phyloP scores from a whole-genome alignment of 2,888 invertebrate genomes.

The Eristalis pertinax region DNA sequence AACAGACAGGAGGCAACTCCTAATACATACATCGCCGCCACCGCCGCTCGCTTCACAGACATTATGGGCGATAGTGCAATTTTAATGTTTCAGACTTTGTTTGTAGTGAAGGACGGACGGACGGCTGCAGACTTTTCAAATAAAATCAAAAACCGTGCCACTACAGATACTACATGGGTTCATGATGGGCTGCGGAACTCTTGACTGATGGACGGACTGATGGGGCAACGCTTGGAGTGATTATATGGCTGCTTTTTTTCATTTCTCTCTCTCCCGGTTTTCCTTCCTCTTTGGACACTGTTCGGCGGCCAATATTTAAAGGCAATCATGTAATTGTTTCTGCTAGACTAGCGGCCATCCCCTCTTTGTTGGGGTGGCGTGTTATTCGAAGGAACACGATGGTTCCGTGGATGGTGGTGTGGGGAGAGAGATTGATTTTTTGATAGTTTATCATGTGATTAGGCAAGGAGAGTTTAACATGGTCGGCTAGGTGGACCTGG shows the following conservation, averaged over 20 bases:
- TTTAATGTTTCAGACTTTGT: conserved; percentile 41
- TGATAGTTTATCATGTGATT: too few relatives aligned
- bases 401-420: too few relatives aligned
- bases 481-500: too few relatives aligned
- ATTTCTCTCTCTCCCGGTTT: neutral
- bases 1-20: neutral
- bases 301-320: neutral
- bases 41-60: neutral
- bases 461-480: too few relatives aligned
- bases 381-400: too few relatives aligned
- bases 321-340: conserved; percentile 6
- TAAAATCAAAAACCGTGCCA: conserved; percentile 14
- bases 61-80: conserved; percentile 19
- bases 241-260: neutral
- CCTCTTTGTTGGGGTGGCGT: too few relatives aligned
- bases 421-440: too few relatives aligned
- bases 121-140: conserved; percentile 38
- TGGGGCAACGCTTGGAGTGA: neutral
- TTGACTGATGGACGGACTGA: neutral
- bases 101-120: conserved; percentile 29
- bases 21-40: neutral
- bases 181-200: neutral
- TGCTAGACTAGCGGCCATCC: neutral
- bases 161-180: neutral
- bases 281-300: neutral